Evolutionary conservation across 2,113 vertebrate genomes (phyloP).

Genomic region (Coreoperca whiteheadi): DNA sequence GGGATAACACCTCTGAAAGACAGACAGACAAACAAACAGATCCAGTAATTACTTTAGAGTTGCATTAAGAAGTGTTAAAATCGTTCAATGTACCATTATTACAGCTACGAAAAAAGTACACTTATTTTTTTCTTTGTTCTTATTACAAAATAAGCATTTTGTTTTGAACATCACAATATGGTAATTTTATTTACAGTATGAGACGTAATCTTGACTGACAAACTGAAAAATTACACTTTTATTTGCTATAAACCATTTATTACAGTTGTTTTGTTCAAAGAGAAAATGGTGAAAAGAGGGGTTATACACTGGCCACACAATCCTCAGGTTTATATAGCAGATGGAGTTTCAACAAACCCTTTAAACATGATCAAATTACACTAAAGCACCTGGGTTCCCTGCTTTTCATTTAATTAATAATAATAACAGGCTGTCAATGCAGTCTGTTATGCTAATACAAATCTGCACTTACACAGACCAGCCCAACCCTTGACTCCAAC

Average conservation of each 20-base stretch:
- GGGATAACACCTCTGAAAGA: not conserved
- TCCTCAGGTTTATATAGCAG: not conserved
- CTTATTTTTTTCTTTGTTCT: not conserved
- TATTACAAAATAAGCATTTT: not conserved
- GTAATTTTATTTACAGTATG: not conserved
- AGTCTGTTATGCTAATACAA: not conserved
- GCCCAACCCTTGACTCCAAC: not conserved
- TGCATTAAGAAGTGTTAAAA: not conserved
- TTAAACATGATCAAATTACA: not conserved
- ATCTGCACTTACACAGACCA: not conserved
- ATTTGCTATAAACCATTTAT: not conserved
- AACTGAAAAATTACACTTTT: not conserved
- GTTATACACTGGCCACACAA: not conserved
- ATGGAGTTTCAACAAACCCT: not conserved
- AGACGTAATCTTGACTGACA: constrained; percentile 12
- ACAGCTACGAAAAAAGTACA: not conserved
- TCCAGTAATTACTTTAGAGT: constrained; percentile 9
- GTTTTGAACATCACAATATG: not conserved
- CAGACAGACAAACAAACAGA: constrained; percentile 7
- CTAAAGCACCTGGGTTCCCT: not conserved
- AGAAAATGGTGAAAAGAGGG: not conserved
- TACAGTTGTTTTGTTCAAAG: not conserved
- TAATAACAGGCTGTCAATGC: constrained; percentile 16
- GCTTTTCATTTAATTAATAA: constrained; percentile 14
- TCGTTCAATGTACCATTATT: not conserved